Evolutionary conservation across 2,888 invertebrate species (phyloP), one percentile per base, ranked within the genome.

Genomic region (Pecten maximus): DNA sequence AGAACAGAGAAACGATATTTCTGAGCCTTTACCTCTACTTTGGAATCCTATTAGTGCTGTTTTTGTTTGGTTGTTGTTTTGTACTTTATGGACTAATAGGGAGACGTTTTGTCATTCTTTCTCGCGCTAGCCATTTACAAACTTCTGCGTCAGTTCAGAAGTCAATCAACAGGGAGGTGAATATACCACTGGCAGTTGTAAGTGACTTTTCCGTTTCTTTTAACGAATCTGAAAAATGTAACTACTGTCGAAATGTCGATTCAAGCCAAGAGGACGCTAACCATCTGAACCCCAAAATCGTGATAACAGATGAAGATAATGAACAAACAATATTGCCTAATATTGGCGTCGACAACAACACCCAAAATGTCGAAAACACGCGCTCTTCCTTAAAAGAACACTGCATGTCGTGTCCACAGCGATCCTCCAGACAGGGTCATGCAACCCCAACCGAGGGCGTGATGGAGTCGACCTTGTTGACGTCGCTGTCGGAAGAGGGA

Each of bases 191-290:
- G 2, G 60, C 35, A 2, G 74, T 74, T 28, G 28, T 23, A 35
- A 74, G 74, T 16, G 28, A 74, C 12, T 28, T 74, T 74, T 74
- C 74, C 35, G 74, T 74, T 74, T 74, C 74, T 74, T 12, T 28
- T 28, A 74, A 35, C 74, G 74, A 74, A 28, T 74, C 74, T 74
- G 74, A 74, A 74, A 74, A 74, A 35, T 74, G 15, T 74, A 74
- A 35, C 35, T 28, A 74, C 74, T n/a, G 2, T 23, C 74, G 35
- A 12, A 1, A 28, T 10, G 0, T 0, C 35, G 16, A 74, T 23
- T 6, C 28, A 6, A 12, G 8, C 35, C 35, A 28, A 35, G 2
- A 28, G 3, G 74, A 6, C 35, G 10, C 35, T 74, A 2, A 12
- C 6, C 35, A 35, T 15, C 28, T 35, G 0, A 44, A 6, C 10